Base-by-base conservation (phyloP, 2,888 invertebrate genomes). In the Drosophila barbarae region DNA sequence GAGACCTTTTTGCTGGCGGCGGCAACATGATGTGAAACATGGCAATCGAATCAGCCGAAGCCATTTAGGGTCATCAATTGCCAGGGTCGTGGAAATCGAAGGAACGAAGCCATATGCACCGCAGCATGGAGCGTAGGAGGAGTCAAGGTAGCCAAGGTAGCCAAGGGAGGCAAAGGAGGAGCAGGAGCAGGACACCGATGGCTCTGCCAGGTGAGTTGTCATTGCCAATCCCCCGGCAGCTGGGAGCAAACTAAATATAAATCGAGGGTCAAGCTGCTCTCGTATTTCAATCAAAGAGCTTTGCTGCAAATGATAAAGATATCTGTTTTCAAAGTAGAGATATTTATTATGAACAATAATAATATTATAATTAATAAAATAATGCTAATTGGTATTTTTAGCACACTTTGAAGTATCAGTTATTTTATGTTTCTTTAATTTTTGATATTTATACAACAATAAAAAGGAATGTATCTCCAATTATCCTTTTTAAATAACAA, bases 51-150 rank as follows among this genome's bases (percentile, higher is more conserved):
- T 79, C 79, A 79, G 80, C 79, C 78, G 83, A 74, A 80, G 76
- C 79, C 83, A 79, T 79, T 83, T 79, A 79, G 83, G 80, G 83
- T 83, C 79, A 79, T 79, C 79, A 83, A 79, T 79, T 80, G 76
- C 71, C 76, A 68, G 72, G 75, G 80, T 74, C 53, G 49, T 52
- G 57, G 63, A 66, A 59, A 53, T 49, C 34, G 34, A 52, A 52
- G 21, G 8, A 30, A 28, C 18, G 54, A 41, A 54, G 51, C 72
- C 49, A 66, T 71, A 70, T 71, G 82, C 75, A 72, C 30, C 55
- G 30, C 77, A 77, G 69, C 72, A 77, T 68, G 77, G 53, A 52
- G 65, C 63, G 57, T 10, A 41, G 52, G 28, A 52, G 60, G 60
- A 46, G 44, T 8, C 2, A 26, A 13, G 38, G 5, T 23, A 38